These are phyloP conservation scores for Anabacerthia variegaticeps DNA, from an alignment of 2,797 vertebrate species.

Conservation along the genomic window DNA sequence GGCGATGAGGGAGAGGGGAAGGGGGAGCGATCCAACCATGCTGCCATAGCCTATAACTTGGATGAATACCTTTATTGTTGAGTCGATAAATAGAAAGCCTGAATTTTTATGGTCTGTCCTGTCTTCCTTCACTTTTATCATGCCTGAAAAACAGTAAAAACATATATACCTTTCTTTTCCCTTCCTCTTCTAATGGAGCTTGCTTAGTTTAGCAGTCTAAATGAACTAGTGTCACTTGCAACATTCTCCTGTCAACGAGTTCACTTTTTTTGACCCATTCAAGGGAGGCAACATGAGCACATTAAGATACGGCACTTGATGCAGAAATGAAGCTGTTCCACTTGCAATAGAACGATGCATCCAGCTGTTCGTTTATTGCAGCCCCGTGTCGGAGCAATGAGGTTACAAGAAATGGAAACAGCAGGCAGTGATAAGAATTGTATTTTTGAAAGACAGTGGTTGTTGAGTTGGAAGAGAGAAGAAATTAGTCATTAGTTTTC, in stretches of 20 bases:
- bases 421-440: background rate
- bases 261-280: background rate
- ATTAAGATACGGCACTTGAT: background rate
- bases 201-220: background rate
- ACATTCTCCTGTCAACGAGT: background rate
- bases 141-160: background rate
- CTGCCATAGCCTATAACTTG: background rate
- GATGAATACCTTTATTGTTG: background rate
- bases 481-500: slow-evolving; percentile 50
- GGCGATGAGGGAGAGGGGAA: no score
- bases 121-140: background rate
- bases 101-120: background rate
- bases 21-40: no score
- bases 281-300: background rate
- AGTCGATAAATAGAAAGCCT: background rate
- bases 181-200: background rate
- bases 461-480: slow-evolving; percentile 11
- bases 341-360: background rate
- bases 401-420: slow-evolving; percentile 27
- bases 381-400: background rate
- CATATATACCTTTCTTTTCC: background rate
- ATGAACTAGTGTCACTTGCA: background rate
- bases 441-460: slow-evolving; percentile 17
- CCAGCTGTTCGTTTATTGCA: background rate
- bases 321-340: background rate